Base-by-base conservation (phyloP, 2,113 vertebrate genomes). In the Scopus umbretta region DNA sequence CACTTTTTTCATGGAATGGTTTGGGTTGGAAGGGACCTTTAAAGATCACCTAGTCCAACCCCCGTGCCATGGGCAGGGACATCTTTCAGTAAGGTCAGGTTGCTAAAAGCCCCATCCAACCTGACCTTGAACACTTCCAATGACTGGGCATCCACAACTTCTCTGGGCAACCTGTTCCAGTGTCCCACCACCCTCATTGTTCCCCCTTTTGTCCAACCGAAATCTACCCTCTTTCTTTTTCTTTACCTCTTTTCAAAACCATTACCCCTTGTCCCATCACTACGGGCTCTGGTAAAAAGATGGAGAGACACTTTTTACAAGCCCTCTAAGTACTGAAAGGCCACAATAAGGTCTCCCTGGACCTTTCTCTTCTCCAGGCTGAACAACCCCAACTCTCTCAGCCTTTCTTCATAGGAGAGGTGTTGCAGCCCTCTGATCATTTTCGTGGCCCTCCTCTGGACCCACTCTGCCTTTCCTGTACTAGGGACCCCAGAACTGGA, bases 51-150 rank as follows among this genome's bases (percentile, higher is more conserved):
- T 5, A 52, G 19, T 29, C 40, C 47, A 52, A 11, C 2, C 0
- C 3, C 23, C 5, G 10, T 67, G 20, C 21, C 63, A 38, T 1
- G 3, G 10, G 17, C 22, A 85, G 30, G 26, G 17, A 49, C 17
- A 52, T 1, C 36, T 63, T 38, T 6, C 13, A 76, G 40, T 11
- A 62, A 42, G 30, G 4, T 0, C 25, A 16, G 2, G 10, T 0
- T 70, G 27, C 47, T 75, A 40, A 42, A 50, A 84, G 63, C 6
- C 19, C 34, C 30, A 30, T 67, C 19, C 68, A 81, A 2, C 14
- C 34, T 36, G 21, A 7, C 34, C 34, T 32, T 56, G 18, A 42
- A 52, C 42, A 30, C 4, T 76, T 5, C 63, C 47, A 80, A 2
- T 1, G 21, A 80, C 18, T 8, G 17, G 7, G 32, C 5, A 40